Base-by-base conservation (phyloP, 2,797 vertebrate species). In the Sylvilagus floridanus region DNA sequence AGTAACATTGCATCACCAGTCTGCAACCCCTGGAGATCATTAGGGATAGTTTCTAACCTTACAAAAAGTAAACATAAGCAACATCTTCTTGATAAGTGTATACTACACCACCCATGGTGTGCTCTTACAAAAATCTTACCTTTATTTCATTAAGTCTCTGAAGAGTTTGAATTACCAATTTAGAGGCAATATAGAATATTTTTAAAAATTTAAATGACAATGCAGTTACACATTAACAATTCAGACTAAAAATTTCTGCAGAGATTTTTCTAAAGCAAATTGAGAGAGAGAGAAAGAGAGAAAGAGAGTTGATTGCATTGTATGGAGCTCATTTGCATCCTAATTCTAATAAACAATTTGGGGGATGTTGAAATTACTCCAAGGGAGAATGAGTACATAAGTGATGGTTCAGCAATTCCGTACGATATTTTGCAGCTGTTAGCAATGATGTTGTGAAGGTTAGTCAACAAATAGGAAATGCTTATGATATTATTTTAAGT, bases 371-470 rank as follows among this genome's bases (percentile, higher is more conserved):
- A 83, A 50, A 92, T 92, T 60, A 66, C 2, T 7, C n/a, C 47
- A 72, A 83, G 82, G 63, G 13, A 78, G 19, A 84, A 94, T 30
- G 35, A 82, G 52, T 75, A 57, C 65, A 60, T 57, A 75, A 87
- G 75, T 35, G 13, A 92, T 84, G 14, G 7, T 28, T 75, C n/a
- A 47, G 28, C 0, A 35, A 37, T 76, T 85, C 26, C 12, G 26
- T 3, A 26, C 16, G 73, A 50, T 28, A 35, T 71, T 77, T 84
- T 91, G 1, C n/a, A 66, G 12, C 9, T 37, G 62, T 87, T 47
- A 69, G 19, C 66, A 52, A 79, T 73, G 78, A 62, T 66, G 30
- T 32, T 81, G 84, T n/a, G 35, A 88, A 52, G 16, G 21, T 57
- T 66, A 37, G 4, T 79, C 37, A 37, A 69, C 24, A 79, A 71